Conservation (phyloP, 1,140 invertebrate genomes). For the Coelopa frigida region DNA sequence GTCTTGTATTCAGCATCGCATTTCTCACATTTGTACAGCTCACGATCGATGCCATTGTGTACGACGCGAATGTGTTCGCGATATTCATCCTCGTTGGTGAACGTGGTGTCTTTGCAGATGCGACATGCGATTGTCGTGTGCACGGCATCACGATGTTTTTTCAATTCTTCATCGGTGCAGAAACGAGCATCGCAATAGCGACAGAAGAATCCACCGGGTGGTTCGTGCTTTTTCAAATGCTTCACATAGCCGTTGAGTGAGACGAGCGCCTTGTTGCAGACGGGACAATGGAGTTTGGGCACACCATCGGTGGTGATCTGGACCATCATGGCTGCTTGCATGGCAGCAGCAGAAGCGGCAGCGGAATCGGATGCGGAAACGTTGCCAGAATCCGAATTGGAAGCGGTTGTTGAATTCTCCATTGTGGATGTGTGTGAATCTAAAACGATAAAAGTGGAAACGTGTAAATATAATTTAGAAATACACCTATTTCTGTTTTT, state of each 20-base stretch:
- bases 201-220: slow-evolving; percentile 37
- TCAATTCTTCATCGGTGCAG: slow-evolving; percentile 27
- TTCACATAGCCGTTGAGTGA: slow-evolving; percentile 39
- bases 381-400: background rate
- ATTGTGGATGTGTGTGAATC: background rate
- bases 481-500: too few species aligned
- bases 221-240: slow-evolving; percentile 40
- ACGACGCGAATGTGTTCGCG: slow-evolving; percentile 22
- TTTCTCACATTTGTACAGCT: slow-evolving; percentile 32
- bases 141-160: slow-evolving; percentile 25
- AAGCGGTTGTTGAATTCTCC: background rate
- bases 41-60: slow-evolving; percentile 23
- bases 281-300: slow-evolving; percentile 37
- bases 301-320: slow-evolving; percentile 37
- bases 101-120: slow-evolving; percentile 10
- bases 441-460: too few species aligned
- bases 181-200: slow-evolving; percentile 29
- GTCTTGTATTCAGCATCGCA: slow-evolving; percentile 42
- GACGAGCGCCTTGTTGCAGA: slow-evolving; percentile 35
- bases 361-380: too few species aligned
- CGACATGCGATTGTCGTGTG: slow-evolving; percentile 21
- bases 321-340: slow-evolving; percentile 22
- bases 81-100: slow-evolving; percentile 21
- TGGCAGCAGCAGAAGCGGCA: background rate
- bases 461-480: too few species aligned